These are phyloP conservation scores for Zosterops pallidus DNA, from an alignment of 2,113 vertebrate species.

Conservation along the genomic window DNA sequence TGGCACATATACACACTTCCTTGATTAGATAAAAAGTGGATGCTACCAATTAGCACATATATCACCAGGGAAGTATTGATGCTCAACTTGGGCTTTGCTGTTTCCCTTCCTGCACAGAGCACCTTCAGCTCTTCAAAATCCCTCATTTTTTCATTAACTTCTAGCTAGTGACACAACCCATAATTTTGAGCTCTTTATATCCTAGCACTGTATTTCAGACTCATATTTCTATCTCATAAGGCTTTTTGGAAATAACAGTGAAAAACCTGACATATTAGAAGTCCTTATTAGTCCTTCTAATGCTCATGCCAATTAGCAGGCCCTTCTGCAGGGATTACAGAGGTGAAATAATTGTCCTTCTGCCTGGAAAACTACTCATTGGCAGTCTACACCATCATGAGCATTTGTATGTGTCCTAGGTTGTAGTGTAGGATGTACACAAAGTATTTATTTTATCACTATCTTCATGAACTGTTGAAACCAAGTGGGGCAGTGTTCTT, in stretches of 20 bases:
- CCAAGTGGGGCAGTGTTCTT: too few relatives aligned
- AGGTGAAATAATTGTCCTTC: not conserved
- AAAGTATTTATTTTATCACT: too few relatives aligned
- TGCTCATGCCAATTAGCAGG: not conserved
- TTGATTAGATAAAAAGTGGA: conserved; percentile 1
- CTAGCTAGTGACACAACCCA: not conserved
- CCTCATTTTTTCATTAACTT: not conserved
- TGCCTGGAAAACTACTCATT: not conserved
- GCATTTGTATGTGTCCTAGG: not conserved
- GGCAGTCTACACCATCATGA: not conserved
- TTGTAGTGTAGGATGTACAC: too few relatives aligned
- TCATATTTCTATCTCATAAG: not conserved
- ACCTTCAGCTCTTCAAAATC: not conserved
- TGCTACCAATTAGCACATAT: not conserved
- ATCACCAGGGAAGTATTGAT: not conserved
- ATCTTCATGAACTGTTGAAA: too few relatives aligned
- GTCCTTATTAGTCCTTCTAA: not conserved
- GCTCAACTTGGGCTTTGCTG: not conserved
- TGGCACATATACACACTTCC: not conserved
- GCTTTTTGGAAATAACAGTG: not conserved
- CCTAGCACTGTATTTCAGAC: not conserved
- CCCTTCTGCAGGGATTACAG: not conserved
- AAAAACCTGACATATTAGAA: not conserved
- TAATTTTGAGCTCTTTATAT: not conserved
- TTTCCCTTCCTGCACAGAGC: not conserved